A percentile compares a stretch with the other conserved stretches of the same genome.
phyloP scores from a whole-genome alignment of 2,888 invertebrate species.

The Leucophenga montana region DNA sequence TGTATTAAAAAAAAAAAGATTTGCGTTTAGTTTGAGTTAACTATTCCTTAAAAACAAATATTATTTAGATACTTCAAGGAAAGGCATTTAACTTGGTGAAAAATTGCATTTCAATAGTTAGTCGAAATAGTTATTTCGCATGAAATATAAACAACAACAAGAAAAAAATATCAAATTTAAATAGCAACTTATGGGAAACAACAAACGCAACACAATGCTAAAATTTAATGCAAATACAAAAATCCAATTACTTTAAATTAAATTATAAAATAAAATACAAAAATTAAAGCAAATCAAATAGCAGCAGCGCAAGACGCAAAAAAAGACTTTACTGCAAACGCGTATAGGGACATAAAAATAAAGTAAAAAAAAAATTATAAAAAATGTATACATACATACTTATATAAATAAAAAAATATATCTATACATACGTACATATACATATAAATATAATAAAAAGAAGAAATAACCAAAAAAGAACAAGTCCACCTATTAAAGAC shows the following conservation, averaged over 20 bases:
- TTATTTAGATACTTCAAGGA: too few species aligned
- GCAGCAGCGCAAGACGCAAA: conserved; percentile 27
- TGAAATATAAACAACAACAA: too few species aligned
- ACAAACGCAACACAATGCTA: neutral
- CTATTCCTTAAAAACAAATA: too few species aligned
- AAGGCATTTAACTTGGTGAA: too few species aligned
- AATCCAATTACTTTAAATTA: neutral
- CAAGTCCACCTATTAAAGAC: neutral
- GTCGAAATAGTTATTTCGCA: neutral
- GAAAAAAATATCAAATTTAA: neutral
- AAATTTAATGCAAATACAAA: neutral
- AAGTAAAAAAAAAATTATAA: conserved; percentile 20
- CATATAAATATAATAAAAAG: neutral
- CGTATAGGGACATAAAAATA: conserved; percentile 11
- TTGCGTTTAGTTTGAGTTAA: too few species aligned
- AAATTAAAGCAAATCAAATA: conserved; percentile 11
- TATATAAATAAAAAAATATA: conserved; percentile 25
- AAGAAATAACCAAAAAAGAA: conserved; percentile 23
- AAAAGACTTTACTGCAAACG: conserved; percentile 21
- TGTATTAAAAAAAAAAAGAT: too few species aligned
- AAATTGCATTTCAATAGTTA: conserved; percentile 21
- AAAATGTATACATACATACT: conserved; percentile 26
- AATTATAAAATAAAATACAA: conserved; percentile 17
- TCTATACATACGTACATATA: conserved; percentile 21
- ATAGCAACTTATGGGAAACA: conserved; percentile 24